Evolutionary conservation across 2,888 invertebrate genomes (phyloP).

Genomic region (Hemicrepidius hirtus): DNA sequence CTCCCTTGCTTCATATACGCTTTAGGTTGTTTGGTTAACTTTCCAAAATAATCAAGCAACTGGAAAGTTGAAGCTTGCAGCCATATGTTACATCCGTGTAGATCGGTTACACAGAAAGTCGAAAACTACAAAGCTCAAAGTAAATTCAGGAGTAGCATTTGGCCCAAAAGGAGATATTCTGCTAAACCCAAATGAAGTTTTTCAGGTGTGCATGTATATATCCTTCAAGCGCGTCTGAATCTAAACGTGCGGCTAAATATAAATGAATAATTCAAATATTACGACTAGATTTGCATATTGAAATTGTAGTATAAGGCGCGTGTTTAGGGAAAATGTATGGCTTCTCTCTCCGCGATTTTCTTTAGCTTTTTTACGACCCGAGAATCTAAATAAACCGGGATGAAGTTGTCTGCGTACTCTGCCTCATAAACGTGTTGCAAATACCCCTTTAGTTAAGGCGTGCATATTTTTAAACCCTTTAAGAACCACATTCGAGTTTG

Average conservation of each 20-base stretch:
- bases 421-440: slow-evolving; percentile 40
- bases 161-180: slow-evolving; percentile 41
- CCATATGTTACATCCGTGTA: slow-evolving; percentile 46
- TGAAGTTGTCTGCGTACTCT: slow-evolving; percentile 36
- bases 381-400: slow-evolving; percentile 44
- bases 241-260: slow-evolving; percentile 47
- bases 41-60: slow-evolving; percentile 48
- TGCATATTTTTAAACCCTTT: slow-evolving; percentile 39
- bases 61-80: slow-evolving; percentile 42
- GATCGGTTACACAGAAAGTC: slow-evolving; percentile 46
- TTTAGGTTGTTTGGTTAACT: slow-evolving; percentile 44
- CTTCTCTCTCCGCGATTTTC: slow-evolving; percentile 35
- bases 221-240: slow-evolving; percentile 41
- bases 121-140: slow-evolving; percentile 47
- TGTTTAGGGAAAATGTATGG: slow-evolving; percentile 45
- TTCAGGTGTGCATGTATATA: slow-evolving; percentile 44
- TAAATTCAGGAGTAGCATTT: slow-evolving; percentile 41
- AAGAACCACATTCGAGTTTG: not conserved
- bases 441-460: slow-evolving; percentile 37
- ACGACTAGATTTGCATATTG: slow-evolving; percentile 53
- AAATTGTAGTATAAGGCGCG: slow-evolving; percentile 49
- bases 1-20: slow-evolving; percentile 37
- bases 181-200: slow-evolving; percentile 46
- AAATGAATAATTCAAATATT: slow-evolving; percentile 54
- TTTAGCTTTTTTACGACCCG: slow-evolving; percentile 38